Percentiles rank a stretch among this genome's conserved stretches.
Evolutionary conservation across 2,113 vertebrate species (phyloP).

Genomic region (Psammodynastes pulverulentus): DNA sequence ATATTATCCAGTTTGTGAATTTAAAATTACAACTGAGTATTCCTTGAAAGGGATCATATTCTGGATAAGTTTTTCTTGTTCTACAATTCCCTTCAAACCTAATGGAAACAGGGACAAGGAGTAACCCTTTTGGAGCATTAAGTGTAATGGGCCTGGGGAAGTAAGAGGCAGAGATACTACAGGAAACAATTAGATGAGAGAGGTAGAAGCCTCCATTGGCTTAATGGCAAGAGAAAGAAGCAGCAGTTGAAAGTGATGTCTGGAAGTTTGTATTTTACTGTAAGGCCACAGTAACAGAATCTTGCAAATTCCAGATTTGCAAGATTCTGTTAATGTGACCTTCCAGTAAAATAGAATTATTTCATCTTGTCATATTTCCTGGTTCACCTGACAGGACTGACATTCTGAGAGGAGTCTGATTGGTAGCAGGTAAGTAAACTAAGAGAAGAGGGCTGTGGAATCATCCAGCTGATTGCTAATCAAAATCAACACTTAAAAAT

Average conservation of each 20-base stretch:
- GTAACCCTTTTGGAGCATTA: not conserved
- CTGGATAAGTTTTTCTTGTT: not conserved
- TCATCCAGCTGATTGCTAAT: not conserved
- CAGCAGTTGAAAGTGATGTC: not conserved
- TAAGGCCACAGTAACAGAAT: no score
- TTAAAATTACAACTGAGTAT: not conserved
- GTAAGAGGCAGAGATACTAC: not conserved
- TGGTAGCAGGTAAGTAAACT: not conserved
- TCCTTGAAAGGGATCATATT: not conserved
- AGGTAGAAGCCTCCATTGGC: not conserved
- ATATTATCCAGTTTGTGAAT: not conserved
- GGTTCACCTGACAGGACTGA: not conserved
- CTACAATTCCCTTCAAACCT: not conserved
- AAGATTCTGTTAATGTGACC: not conserved
- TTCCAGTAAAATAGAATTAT: not conserved
- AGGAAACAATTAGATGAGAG: not conserved
- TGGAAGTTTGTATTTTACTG: not conserved
- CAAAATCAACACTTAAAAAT: not conserved
- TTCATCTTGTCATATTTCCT: not conserved
- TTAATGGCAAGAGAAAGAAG: not conserved
- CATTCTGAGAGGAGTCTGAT: not conserved
- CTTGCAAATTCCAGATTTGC: no score
- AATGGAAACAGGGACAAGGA: not conserved
- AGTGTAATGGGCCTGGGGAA: not conserved
- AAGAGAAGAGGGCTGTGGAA: not conserved